Evolutionary conservation across 2,113 vertebrate genomes (phyloP).

Genomic region (Dolichotis patagonum): DNA sequence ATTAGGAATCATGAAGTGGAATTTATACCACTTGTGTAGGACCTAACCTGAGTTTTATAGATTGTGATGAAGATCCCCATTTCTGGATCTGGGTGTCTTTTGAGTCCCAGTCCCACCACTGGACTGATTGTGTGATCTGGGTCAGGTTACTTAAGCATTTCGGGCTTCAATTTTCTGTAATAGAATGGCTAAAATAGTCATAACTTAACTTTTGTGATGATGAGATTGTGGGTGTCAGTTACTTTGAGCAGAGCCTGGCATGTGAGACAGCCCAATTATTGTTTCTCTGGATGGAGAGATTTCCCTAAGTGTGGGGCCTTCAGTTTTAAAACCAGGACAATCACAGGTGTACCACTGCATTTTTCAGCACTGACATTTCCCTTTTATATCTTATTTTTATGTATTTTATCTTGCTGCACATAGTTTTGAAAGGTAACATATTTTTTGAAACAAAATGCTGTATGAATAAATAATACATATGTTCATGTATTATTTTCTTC

Average conservation of each 20-base stretch:
- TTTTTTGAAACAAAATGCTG: not conserved
- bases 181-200: not conserved
- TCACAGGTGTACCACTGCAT: not conserved
- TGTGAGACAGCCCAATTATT: not conserved
- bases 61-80: not conserved
- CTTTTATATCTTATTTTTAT: slow-evolving; percentile 56
- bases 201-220: not conserved
- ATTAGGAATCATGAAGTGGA: not conserved
- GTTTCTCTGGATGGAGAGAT: not conserved
- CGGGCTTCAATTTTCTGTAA: not conserved
- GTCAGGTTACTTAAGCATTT: not conserved
- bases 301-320: not conserved
- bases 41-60: not conserved
- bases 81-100: not conserved
- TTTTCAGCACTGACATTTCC: not conserved
- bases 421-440: slow-evolving; percentile 5
- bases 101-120: not conserved
- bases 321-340: not conserved
- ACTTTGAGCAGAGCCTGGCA: not conserved
- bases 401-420: slow-evolving; percentile 20
- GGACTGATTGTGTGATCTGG: not conserved
- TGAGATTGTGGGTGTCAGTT: not conserved
- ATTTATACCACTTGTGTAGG: not conserved
- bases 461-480: slow-evolving; percentile 49
- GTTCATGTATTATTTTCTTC: not conserved